Evolutionary conservation across 2,888 invertebrate species (phyloP).

Genomic region (Portevinia maculata): DNA sequence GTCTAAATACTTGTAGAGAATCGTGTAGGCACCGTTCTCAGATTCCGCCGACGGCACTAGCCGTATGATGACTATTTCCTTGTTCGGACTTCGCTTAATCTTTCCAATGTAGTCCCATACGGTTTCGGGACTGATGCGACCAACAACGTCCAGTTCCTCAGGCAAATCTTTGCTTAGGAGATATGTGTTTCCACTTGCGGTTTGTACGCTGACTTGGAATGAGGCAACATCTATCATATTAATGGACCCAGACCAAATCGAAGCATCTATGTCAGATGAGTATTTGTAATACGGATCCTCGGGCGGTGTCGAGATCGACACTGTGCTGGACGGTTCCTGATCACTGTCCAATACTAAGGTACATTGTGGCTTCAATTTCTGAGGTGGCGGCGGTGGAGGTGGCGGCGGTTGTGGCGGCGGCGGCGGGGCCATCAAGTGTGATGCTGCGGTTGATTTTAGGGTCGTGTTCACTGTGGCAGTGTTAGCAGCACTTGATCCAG

Average conservation of each 20-base stretch:
- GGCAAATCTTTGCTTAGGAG: constrained; percentile 90
- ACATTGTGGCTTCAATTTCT: constrained; percentile 44
- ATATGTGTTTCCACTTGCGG: constrained; percentile 88
- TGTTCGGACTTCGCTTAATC: constrained; percentile 93
- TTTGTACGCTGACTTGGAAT: constrained; percentile 92
- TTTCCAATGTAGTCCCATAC: constrained; percentile 97
- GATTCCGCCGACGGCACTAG: constrained; percentile 92
- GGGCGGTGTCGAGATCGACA: constrained; percentile 86
- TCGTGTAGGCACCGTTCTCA: constrained; percentile 88
- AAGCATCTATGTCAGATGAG: constrained; percentile 75
- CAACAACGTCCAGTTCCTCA: constrained; percentile 92
- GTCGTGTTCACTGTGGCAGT: constrained; percentile 47
- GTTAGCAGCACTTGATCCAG: constrained; percentile 17
- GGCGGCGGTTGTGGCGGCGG: constrained; percentile 42
- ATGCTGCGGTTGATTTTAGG: constrained; percentile 32
- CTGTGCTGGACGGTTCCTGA: constrained; percentile 92
- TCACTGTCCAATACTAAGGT: constrained; percentile 85
- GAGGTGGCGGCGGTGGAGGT: background rate
- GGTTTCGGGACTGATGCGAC: constrained; percentile 94
- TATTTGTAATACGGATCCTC: constrained; percentile 79
- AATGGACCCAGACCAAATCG: constrained; percentile 88
- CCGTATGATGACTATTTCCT: constrained; percentile 92
- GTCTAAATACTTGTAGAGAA: constrained; percentile 94
- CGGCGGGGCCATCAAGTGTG: constrained; percentile 22
- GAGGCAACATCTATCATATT: constrained; percentile 96